Evolutionary conservation across 2,113 vertebrate genomes (phyloP).

Genomic region (Tupaia chinensis): DNA sequence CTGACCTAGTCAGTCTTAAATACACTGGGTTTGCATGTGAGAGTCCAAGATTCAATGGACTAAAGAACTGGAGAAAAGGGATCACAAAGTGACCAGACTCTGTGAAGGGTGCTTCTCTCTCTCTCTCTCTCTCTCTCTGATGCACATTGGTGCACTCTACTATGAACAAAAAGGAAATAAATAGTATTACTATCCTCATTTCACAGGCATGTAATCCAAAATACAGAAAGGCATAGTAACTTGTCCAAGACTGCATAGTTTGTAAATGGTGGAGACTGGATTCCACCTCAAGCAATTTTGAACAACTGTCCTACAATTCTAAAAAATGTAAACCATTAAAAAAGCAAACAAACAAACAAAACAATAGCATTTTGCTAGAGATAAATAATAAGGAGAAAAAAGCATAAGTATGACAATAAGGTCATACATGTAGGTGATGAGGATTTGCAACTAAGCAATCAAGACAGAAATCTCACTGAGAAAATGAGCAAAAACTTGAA

Average conservation of each 20-base stretch:
- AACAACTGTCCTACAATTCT: not conserved
- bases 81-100: too few species aligned
- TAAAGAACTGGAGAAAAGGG: too few species aligned
- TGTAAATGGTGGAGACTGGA: not conserved
- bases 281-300: not conserved
- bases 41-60: too few species aligned
- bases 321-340: not conserved
- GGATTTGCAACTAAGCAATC: not conserved
- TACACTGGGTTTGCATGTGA: too few species aligned
- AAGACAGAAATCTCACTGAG: not conserved
- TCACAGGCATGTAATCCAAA: not conserved
- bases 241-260: not conserved
- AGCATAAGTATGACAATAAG: not conserved
- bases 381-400: not conserved
- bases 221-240: not conserved
- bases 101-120: too few species aligned
- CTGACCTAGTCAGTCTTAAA: too few species aligned
- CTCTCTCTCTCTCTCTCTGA: too few species aligned
- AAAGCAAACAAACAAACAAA: too few species aligned
- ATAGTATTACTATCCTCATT: not conserved
- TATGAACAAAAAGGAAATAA: too few species aligned
- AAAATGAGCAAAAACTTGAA: not conserved
- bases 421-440: not conserved
- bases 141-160: too few species aligned
- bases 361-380: not conserved